phyloP scores from a whole-genome alignment of 2,113 vertebrate genomes.

The Mesocricetus auratus region DNA sequence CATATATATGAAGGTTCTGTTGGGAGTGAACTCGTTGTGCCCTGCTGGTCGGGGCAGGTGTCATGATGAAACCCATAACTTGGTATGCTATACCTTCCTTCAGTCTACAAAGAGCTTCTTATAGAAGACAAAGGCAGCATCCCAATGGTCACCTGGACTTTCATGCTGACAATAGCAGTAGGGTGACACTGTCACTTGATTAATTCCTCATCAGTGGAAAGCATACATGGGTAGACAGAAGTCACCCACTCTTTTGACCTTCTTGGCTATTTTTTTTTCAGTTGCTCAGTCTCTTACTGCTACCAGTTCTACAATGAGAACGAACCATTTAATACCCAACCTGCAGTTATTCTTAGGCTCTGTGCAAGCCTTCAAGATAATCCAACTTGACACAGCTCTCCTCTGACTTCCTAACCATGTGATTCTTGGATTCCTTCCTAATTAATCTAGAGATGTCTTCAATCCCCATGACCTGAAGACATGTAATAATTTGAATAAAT shows the following conservation, averaged over 20 bases:
- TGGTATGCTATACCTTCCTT: background rate
- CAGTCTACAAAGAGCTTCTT: background rate
- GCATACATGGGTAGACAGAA: background rate
- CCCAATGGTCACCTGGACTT: background rate
- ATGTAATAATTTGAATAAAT: background rate
- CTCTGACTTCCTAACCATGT: background rate
- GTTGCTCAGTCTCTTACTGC: background rate
- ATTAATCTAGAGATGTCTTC: slow-evolving; percentile 10
- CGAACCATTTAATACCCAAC: background rate
- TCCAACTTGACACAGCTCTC: background rate
- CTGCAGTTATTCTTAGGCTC: background rate
- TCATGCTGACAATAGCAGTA: background rate
- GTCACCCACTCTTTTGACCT: background rate
- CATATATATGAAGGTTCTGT: too few species aligned
- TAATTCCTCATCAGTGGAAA: background rate
- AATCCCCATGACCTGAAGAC: background rate
- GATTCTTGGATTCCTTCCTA: slow-evolving; percentile 32
- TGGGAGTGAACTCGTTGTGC: too few species aligned
- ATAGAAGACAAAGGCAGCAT: background rate
- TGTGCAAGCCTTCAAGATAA: background rate
- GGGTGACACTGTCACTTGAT: background rate
- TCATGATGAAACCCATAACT: background rate
- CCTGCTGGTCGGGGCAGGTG: too few species aligned
- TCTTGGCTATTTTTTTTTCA: background rate
- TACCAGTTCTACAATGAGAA: background rate